Conservation (phyloP, 2,113 vertebrate genomes). For the Empidonax alnorum region DNA sequence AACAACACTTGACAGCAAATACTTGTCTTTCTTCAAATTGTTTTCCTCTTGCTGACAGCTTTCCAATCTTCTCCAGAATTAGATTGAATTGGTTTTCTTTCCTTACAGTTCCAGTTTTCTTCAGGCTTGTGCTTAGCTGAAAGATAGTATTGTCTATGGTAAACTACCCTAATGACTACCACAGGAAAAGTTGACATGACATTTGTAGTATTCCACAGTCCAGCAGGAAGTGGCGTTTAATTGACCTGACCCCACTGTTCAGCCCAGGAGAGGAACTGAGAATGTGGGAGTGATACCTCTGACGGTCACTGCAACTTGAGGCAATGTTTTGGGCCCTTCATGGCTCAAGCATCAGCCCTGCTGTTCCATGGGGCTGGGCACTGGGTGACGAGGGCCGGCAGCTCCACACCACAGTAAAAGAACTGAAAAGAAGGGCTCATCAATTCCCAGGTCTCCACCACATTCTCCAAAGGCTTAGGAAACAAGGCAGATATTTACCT, state of each 20-base stretch:
- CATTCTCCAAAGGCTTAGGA: not conserved
- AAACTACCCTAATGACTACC: not conserved
- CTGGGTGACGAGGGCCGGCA: accelerated
- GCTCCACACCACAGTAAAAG: not conserved
- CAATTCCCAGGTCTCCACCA: not conserved
- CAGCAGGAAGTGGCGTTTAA: not conserved
- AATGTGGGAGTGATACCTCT: not conserved
- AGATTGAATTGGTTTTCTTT: conserved; percentile 20
- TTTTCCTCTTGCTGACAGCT: conserved; percentile 49
- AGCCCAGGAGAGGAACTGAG: not conserved
- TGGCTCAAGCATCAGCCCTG: not conserved
- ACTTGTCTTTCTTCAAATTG: conserved; percentile 37
- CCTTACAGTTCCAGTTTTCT: conserved; percentile 10
- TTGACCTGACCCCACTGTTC: not conserved
- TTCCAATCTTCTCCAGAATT: conserved; percentile 47
- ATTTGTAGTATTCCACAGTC: accelerated
- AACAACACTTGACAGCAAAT: conserved; percentile 28
- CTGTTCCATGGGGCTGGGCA: accelerated
- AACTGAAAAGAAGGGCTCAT: not conserved
- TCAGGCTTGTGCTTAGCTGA: not conserved
- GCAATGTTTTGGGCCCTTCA: accelerated
- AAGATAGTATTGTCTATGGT: not conserved
- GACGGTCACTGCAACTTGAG: accelerated
- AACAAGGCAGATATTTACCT: not conserved
- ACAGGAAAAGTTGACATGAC: not conserved